Conservation (phyloP, 2,113 vertebrate species). For the Garra rufa region DNA sequence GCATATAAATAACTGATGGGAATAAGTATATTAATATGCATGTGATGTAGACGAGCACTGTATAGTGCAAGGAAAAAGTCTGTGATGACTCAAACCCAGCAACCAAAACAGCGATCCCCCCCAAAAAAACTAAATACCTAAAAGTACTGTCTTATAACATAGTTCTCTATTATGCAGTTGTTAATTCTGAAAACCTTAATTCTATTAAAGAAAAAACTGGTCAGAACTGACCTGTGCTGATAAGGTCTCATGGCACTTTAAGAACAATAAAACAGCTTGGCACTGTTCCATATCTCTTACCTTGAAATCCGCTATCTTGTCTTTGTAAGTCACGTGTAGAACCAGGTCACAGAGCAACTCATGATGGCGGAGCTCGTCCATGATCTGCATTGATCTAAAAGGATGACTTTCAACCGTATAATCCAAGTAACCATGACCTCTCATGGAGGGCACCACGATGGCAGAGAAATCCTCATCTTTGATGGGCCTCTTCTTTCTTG, state of each 20-base stretch:
- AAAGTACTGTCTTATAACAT: not conserved
- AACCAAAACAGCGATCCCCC: too few relatives aligned
- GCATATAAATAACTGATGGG: too few relatives aligned
- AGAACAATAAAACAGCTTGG: not conserved
- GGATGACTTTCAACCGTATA: constrained; percentile 80
- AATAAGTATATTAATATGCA: too few relatives aligned
- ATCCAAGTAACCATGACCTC: constrained; percentile 79
- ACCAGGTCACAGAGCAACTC: constrained; percentile 81
- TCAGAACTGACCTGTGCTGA: not conserved
- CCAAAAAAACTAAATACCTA: not conserved
- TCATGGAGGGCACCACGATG: constrained; percentile 79
- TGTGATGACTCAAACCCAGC: not conserved
- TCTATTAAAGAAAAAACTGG: not conserved
- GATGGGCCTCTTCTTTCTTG: constrained; percentile 68
- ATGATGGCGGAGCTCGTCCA: constrained; percentile 79
- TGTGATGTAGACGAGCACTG: too few relatives aligned
- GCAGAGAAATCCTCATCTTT: constrained; percentile 73
- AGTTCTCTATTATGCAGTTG: not conserved
- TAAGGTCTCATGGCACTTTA: not conserved
- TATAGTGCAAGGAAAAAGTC: not conserved
- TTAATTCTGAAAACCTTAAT: not conserved
- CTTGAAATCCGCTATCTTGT: constrained; percentile 76
- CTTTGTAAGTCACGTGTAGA: constrained; percentile 77
- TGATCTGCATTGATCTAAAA: constrained; percentile 69
- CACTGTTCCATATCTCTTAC: constrained; percentile 57